These are phyloP conservation scores for Caenorhabditis sp. DNA, from an alignment of 2,888 invertebrate genomes.

Conservation along the genomic window DNA sequence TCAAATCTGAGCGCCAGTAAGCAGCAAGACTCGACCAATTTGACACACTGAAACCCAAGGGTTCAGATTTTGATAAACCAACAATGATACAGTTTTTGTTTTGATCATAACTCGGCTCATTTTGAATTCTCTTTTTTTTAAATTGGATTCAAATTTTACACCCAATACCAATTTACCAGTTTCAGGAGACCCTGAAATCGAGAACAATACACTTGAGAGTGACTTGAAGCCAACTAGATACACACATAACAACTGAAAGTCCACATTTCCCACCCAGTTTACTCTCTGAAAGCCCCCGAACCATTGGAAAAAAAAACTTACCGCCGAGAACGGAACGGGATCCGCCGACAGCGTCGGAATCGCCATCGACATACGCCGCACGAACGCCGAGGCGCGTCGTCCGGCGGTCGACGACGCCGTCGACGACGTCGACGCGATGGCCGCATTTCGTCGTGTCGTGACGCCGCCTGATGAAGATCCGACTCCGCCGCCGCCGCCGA, in stretches of 20 bases:
- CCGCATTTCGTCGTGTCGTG: conserved; percentile 59
- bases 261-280: not conserved
- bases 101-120: too few species aligned
- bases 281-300: conserved; percentile 8
- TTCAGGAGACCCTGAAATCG: too few species aligned
- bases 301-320: conserved; percentile 52
- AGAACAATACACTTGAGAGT: too few species aligned
- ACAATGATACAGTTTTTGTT: not conserved
- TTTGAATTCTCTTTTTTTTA: too few species aligned
- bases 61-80: not conserved
- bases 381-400: conserved; percentile 78
- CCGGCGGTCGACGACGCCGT: conserved; percentile 65
- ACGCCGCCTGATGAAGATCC: conserved; percentile 7
- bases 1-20: too few species aligned
- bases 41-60: not conserved
- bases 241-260: not conserved
- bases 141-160: too few species aligned
- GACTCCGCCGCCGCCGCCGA: conserved; percentile 13
- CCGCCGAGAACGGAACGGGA: conserved; percentile 78
- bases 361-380: conserved; percentile 80
- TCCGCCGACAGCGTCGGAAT: conserved; percentile 80
- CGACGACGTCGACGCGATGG: conserved; percentile 64
- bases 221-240: not conserved
- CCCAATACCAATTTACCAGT: too few species aligned
- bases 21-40: too few species aligned